phyloP scores from a whole-genome alignment of 2,797 vertebrate genomes.

The Rhinogobio ventralis region DNA sequence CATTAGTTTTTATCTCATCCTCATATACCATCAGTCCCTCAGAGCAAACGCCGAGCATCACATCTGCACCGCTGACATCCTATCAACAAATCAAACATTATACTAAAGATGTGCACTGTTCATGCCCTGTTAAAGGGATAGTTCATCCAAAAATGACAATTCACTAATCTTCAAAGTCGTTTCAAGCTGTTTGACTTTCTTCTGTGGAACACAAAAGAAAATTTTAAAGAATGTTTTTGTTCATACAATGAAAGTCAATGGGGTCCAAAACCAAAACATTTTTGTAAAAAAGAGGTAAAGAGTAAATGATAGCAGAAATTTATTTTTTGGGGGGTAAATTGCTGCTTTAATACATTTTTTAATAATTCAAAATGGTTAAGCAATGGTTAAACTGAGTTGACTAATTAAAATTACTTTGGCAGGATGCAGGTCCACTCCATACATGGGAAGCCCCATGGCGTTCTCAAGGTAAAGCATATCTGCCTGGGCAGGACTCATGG shows the following conservation, averaged over 20 bases:
- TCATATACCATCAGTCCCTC: constrained; percentile 95
- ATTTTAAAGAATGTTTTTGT: background rate
- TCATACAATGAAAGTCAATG: background rate
- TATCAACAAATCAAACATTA: constrained; percentile 63
- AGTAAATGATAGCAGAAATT: background rate
- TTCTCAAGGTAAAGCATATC: constrained; percentile 96
- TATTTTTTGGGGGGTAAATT: background rate
- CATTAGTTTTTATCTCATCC: constrained; percentile 94
- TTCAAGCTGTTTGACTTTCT: background rate
- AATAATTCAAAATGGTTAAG: background rate
- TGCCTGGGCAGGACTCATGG: constrained; percentile 95
- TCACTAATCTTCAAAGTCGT: background rate
- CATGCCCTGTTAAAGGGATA: background rate
- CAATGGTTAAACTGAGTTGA: background rate
- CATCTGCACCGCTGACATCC: constrained; percentile 94
- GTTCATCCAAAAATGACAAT: background rate
- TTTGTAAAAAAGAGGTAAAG: background rate
- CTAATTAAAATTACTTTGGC: constrained; percentile 84
- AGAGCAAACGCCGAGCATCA: constrained; percentile 93
- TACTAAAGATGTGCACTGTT: constrained; percentile 4
- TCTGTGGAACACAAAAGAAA: background rate
- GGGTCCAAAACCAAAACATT: background rate
- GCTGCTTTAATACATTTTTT: background rate
- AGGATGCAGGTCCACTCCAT: constrained; percentile 95
- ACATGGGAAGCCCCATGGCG: constrained; percentile 95